Evolutionary conservation across 2,888 invertebrate species (phyloP).

Genomic region (Eucriotettix oculatus): DNA sequence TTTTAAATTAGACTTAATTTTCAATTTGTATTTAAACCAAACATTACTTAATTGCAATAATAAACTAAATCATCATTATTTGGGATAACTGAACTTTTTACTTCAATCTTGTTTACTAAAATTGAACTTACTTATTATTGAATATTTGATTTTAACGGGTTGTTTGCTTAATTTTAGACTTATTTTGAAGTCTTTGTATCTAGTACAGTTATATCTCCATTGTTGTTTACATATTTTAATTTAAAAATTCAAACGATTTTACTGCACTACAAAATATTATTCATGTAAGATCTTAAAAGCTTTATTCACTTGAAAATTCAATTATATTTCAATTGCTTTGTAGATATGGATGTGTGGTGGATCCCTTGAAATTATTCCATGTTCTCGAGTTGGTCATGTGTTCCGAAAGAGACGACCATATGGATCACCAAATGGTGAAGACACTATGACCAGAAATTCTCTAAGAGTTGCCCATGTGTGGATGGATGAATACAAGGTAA

Average conservation of each 20-base stretch:
- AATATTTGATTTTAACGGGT: too few relatives aligned
- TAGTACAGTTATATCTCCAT: too few relatives aligned
- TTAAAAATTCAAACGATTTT: neutral
- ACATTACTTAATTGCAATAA: too few relatives aligned
- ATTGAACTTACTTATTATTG: too few relatives aligned
- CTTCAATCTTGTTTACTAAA: too few relatives aligned
- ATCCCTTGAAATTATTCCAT: conserved; percentile 74
- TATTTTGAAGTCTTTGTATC: too few relatives aligned
- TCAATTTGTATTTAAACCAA: too few relatives aligned
- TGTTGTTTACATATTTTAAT: neutral
- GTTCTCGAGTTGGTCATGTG: conserved; percentile 91
- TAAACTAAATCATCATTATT: too few relatives aligned
- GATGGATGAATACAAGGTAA: conserved; percentile 82
- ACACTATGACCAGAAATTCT: conserved; percentile 83
- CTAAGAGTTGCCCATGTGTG: conserved; percentile 86
- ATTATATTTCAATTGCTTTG: conserved; percentile 8
- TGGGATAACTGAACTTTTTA: too few relatives aligned
- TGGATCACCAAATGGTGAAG: conserved; percentile 60
- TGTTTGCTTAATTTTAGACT: too few relatives aligned
- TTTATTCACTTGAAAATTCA: neutral
- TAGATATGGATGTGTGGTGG: conserved; percentile 98
- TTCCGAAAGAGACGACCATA: conserved; percentile 90
- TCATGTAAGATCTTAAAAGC: neutral
- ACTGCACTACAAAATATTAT: too few relatives aligned
- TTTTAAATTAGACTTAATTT: too few relatives aligned